These are phyloP conservation scores for Rhizomys pruinosus DNA, from an alignment of 2,113 vertebrate genomes.

Conservation along the genomic window DNA sequence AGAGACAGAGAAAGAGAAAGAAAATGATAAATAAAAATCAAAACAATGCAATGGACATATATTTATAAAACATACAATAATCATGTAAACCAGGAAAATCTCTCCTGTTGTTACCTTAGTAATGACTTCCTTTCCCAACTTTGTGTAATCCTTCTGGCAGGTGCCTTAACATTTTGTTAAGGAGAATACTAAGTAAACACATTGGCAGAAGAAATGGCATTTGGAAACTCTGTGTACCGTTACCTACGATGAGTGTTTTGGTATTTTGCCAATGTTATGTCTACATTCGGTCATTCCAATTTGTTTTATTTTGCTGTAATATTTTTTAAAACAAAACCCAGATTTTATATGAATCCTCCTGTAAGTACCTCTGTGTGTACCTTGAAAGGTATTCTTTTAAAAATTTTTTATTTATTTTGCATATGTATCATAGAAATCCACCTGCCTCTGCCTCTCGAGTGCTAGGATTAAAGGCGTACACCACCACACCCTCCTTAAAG, in stretches of 20 bases:
- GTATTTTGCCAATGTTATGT: slow-evolving; percentile 13
- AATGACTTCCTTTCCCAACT: background rate
- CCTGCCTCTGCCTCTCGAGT: too few species aligned
- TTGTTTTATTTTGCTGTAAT: background rate
- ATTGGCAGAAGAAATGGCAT: background rate
- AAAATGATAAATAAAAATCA: too few species aligned
- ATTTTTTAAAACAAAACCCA: slow-evolving; percentile 37
- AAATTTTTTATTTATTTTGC: too few species aligned
- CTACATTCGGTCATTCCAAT: background rate
- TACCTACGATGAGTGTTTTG: background rate
- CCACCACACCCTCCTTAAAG: too few species aligned
- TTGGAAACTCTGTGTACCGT: background rate
- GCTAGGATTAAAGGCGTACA: too few species aligned
- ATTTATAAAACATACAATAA: background rate
- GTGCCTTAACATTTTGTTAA: background rate
- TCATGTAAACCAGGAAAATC: too few species aligned
- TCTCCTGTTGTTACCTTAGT: too few species aligned
- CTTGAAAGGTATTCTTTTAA: slow-evolving; percentile 11
- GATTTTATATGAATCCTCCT: background rate
- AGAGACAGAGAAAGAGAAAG: too few species aligned
- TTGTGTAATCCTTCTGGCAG: background rate
- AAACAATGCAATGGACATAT: background rate
- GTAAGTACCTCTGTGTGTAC: background rate
- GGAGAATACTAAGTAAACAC: background rate
- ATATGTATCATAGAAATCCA: too few species aligned